phyloP scores from a whole-genome alignment of 2,797 vertebrate species.

The Enteromius fasciolatus region DNA sequence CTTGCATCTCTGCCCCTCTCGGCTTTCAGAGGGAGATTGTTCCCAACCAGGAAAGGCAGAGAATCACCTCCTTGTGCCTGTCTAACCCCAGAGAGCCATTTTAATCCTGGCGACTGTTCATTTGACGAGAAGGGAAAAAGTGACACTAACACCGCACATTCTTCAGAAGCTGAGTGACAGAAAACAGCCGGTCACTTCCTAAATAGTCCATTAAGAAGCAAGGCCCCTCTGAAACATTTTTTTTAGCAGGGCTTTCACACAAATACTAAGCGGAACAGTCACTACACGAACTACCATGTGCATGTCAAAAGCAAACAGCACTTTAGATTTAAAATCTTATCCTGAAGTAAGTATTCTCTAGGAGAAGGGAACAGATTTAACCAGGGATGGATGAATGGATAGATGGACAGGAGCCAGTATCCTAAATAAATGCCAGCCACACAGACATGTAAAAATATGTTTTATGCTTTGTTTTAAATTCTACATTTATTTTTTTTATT shows the following conservation, averaged over 20 bases:
- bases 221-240: constrained; percentile 30
- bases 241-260: constrained; percentile 23
- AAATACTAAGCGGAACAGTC: constrained; percentile 11
- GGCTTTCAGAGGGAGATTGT: constrained; percentile 57
- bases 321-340: constrained; percentile 33
- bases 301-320: constrained; percentile 40
- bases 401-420: constrained; percentile 45
- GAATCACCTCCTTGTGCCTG: constrained; percentile 47
- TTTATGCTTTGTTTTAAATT: not conserved
- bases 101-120: constrained; percentile 41
- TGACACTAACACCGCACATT: constrained; percentile 71
- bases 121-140: constrained; percentile 44
- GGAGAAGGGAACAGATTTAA: not conserved
- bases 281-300: not conserved
- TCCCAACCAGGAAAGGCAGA: constrained; percentile 40
- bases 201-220: constrained; percentile 33
- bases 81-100: constrained; percentile 40
- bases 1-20: constrained; percentile 46
- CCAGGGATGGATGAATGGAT: constrained; percentile 8
- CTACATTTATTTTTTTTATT: not conserved
- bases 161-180: constrained; percentile 50
- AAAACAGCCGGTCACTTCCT: constrained; percentile 43
- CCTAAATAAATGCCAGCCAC: constrained; percentile 12
- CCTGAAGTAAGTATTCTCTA: constrained; percentile 46
- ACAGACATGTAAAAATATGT: not conserved